Percentiles rank a stretch among this genome's conserved stretches.
phyloP scores from a whole-genome alignment of 2,113 vertebrate species.

The Zosterops japonicus region DNA sequence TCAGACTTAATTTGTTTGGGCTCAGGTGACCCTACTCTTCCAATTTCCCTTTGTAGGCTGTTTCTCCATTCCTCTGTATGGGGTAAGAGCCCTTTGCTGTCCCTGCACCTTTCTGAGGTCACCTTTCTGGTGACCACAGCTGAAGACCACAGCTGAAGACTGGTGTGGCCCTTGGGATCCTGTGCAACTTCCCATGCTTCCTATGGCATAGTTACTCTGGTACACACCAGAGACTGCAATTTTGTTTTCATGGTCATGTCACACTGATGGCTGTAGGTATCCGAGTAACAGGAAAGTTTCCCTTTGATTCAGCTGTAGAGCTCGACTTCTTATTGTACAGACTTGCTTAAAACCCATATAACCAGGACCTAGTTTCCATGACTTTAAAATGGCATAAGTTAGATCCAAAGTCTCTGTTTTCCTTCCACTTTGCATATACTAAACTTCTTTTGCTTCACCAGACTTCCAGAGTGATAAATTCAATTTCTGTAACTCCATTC shows the following conservation, averaged over 20 bases:
- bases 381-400: fast-evolving
- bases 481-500: background rate
- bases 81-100: background rate
- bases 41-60: background rate
- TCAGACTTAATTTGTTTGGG: background rate
- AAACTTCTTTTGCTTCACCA: background rate
- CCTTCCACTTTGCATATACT: background rate
- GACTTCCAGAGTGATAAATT: background rate
- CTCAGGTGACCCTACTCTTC: background rate
- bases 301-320: background rate
- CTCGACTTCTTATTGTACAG: background rate
- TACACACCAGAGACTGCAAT: background rate
- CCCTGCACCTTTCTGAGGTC: background rate
- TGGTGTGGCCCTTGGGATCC: background rate
- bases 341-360: background rate
- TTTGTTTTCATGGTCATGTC: background rate
- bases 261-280: background rate
- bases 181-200: background rate
- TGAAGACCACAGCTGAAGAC: background rate
- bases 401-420: background rate
- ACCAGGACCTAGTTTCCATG: background rate
- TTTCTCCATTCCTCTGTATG: background rate
- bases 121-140: background rate
- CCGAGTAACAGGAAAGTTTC: background rate
- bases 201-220: background rate